Conservation (phyloP, 1,140 invertebrate genomes). For the Megalonaias nervosa region DNA sequence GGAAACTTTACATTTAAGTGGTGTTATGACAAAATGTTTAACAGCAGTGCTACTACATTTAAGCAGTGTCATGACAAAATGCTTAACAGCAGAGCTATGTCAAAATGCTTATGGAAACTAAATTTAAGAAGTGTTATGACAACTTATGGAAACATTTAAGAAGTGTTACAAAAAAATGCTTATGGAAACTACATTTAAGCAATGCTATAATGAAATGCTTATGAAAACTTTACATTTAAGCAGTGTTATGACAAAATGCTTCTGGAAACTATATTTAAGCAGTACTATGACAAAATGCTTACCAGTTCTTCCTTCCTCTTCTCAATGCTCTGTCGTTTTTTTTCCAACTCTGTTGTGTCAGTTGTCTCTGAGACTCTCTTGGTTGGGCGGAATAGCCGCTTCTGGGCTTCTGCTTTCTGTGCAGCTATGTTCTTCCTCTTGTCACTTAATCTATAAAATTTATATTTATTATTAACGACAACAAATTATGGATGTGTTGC, state of each 20-base stretch:
- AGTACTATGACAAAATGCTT: not conserved
- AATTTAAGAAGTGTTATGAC: no score
- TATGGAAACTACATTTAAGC: not conserved
- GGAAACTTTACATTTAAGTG: no score
- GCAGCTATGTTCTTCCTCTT: conserved; percentile 67
- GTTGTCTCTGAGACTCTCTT: conserved; percentile 49
- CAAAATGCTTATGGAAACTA: no score
- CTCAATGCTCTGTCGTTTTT: conserved; percentile 54
- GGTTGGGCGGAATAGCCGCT: conserved; percentile 59
- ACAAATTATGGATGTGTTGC: no score
- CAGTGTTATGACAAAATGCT: not conserved
- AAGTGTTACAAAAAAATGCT: not conserved
- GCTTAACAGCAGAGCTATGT: no score
- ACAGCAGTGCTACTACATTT: no score
- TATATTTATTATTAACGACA: no score
- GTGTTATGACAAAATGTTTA: no score
- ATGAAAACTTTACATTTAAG: no score
- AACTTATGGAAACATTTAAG: no score
- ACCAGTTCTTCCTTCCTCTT: conserved; percentile 69
- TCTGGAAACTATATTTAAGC: not conserved
- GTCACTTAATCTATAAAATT: conserved; percentile 62
- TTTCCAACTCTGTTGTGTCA: conserved; percentile 58
- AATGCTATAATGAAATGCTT: not conserved
- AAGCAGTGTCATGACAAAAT: no score
- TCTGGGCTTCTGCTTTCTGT: conserved; percentile 69